Evolutionary conservation across 2,113 vertebrate genomes (phyloP).

Genomic region (Ceyx melanurus): DNA sequence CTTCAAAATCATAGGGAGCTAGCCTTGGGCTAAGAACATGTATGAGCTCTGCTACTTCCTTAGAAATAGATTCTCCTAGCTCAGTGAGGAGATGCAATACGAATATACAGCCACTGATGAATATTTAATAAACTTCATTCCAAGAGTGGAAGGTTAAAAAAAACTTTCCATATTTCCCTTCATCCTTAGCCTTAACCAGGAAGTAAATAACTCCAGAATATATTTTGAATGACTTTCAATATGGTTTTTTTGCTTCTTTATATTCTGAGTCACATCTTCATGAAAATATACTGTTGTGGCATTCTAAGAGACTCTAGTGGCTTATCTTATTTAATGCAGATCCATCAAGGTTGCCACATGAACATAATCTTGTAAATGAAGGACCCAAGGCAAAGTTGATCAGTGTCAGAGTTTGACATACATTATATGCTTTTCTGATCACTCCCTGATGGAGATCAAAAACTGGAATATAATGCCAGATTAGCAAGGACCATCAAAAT

Average conservation of each 20-base stretch:
- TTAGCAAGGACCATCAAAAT: background rate
- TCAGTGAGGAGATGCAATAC: background rate
- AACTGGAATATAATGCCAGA: background rate
- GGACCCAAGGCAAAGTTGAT: conserved; percentile 9
- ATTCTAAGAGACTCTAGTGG: background rate
- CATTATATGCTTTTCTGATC: conserved; percentile 24
- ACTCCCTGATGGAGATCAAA: conserved; percentile 32
- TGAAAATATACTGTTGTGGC: background rate
- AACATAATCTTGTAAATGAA: conserved; percentile 39
- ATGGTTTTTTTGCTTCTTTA: background rate
- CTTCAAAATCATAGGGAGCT: background rate
- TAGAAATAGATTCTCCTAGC: background rate
- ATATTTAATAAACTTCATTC: background rate
- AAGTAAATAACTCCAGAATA: background rate
- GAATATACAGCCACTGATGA: background rate
- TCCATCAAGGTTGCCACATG: conserved; percentile 24
- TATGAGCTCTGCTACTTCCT: background rate
- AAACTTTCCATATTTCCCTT: background rate
- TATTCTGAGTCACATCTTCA: background rate
- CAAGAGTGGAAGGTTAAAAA: background rate
- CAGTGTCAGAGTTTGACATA: conserved; percentile 25
- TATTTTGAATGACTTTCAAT: background rate
- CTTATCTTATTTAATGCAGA: conserved; percentile 41
- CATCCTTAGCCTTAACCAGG: background rate
- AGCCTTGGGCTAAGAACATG: background rate